Evolutionary conservation across 1,140 invertebrate genomes (phyloP), one percentile per base, ranked within the genome.

Genomic region (Himalopsyche phryganea): DNA sequence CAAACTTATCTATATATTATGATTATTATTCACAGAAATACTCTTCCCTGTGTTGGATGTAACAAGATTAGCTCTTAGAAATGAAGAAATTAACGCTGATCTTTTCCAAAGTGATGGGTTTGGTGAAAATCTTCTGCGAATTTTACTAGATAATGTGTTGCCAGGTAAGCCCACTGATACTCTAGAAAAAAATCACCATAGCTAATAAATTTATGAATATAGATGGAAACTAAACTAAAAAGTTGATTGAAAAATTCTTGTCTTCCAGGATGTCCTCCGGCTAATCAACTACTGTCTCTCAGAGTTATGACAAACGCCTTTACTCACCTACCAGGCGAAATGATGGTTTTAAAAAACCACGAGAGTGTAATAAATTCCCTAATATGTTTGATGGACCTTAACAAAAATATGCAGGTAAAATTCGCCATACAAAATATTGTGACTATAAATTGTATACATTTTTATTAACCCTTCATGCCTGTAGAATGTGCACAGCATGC

Each of bases 1-100:
- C n/a, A n/a, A n/a, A n/a, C n/a, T n/a, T n/a, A n/a, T n/a, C n/a
- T n/a, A n/a, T n/a, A n/a, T n/a, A n/a, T n/a, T n/a, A n/a, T n/a
- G n/a, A n/a, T 40, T 13, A 41, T 45, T 52, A 36, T 60, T 80
- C 82, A 59, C 76, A 83, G 86, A 92, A 67, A 82, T 84, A 58
- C 72, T 94, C 1, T 96, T 96, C 73, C 94, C 94, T 1, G 88
- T 87, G 6, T 73, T 97, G 19, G 94, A 97, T 74, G 73, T 96
- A 13, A 77, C 90, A 1, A 81, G 94, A 50, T 76, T 96, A 64
- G 86, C 87, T 1, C 80, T 94, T 18, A 81, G 87, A 32, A 81
- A 84, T 59, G 77, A 82, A 68, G 71, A 75, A 0, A 76, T 88
- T 11, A 74, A 75, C 75, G 61, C 56, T 72, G 60, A 76, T 88